Base-by-base conservation (phyloP, 2,113 vertebrate species). In the Apteryx mantelli region DNA sequence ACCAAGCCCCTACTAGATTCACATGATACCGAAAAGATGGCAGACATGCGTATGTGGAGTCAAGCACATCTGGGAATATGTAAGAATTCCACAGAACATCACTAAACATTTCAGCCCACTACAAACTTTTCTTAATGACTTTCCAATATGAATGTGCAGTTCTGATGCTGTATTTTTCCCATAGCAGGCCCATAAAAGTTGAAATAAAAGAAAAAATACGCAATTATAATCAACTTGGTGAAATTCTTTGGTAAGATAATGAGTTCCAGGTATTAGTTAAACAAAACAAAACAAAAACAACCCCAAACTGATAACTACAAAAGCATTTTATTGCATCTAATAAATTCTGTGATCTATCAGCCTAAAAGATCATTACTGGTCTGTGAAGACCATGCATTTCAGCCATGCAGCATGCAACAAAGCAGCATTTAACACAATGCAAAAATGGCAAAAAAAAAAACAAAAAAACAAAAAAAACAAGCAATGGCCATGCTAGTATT, bases 381-480 rank as follows among this genome's bases (percentile, higher is more conserved):
- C 97, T 92, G 60, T 79, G 86, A 94, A 82, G 42, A 97, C 78
- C 97, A 95, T 96, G 96, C 98, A 97, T 95, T 93, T 95, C 92
- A 96, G 97, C 97, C 98, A 89, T 98, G 98, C 98, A 92, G 44
- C 98, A 97, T 98, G 97, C 98, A 97, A 95, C 94, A 96, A 93
- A 93, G 96, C 95, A 96, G 94, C 90, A 97, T 86, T 2, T 88
- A 91, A 97, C 93, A 96, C 97, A 89, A 94, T 95, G 97, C 95
- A 97, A 91, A 98, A 97, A 97, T 71, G 71, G 96, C 93, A 97
- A 98, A 98, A 97, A 96, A 58, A 56, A 32, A 32, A 58, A 9
- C 96, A 32, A 19, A 55, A 55, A 28, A 55, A 55, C 10, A 7
- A 55, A 12, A 11, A 98, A 98, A 98, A 89, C 97, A 97, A 97